Evolutionary conservation across 2,888 invertebrate genomes (phyloP), one percentile per base, ranked within the genome.

Genomic region (Sisyra nigra): DNA sequence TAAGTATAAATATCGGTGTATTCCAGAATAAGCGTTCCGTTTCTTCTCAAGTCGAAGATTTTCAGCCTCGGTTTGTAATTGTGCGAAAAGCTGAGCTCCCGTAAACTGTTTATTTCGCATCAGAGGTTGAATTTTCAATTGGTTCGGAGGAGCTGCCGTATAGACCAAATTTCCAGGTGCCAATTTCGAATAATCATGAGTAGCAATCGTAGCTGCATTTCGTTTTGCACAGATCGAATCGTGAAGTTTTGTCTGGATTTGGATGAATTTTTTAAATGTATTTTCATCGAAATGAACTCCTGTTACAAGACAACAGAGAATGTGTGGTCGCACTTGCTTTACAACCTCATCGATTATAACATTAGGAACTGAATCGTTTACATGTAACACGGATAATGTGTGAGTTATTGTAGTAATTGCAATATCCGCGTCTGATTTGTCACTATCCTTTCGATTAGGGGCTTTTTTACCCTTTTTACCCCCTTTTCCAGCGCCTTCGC

Each of bases 1-100:
- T 15, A 88, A 59, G 55, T 85, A 80, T 46, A 89, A 60, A 61
- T 82, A 88, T 74, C 82, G 85, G 56, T 88, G 83, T 48, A 88
- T 76, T 3, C 88, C 87, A 2, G 85, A 80, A 57, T 81, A 78
- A 1, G 78, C 78, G 56, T 78, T 85, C 39, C 86, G 69, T 58
- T 88, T 88, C 61, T 86, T 86, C 54, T 85, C 83, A 56, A 83
- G 86, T 43, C 86, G 64, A n/a, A 82, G 57, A 10, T 75, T 74
- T 42, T 88, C 83, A 0, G 88, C 88, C 57, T 88, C 87, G 0
- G 69, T 67, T 42, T 79, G 73, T 17, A 89, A 66, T 51, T 74
- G 73, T 37, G 69, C 63, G 55, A 83, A 77, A 17, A 87, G 63
- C 48, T 76, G 72, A 37, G 72, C 72, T 0, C 81, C 87, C 0